These are phyloP conservation scores for Xiphophorus hellerii DNA, from an alignment of 2,113 vertebrate species.

Conservation along the genomic window DNA sequence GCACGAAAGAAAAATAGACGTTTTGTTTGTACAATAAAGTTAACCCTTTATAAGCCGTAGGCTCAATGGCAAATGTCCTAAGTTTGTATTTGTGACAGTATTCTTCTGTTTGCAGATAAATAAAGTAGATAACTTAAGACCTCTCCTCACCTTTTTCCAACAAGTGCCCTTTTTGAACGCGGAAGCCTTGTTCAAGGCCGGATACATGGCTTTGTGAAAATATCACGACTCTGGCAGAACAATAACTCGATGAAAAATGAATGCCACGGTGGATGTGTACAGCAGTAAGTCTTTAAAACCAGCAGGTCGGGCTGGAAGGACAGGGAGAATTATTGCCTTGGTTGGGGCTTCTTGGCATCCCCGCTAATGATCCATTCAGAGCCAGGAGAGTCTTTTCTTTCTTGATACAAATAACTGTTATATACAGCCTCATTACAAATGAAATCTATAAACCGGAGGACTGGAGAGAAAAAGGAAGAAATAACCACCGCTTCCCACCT, in stretches of 20 bases:
- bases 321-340: conserved; percentile 35
- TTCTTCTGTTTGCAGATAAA: background rate
- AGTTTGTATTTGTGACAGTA: background rate
- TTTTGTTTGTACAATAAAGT: background rate
- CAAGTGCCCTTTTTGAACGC: background rate
- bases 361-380: conserved; percentile 56
- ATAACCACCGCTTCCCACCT: background rate
- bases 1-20: too few relatives aligned
- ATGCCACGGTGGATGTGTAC: conserved; percentile 21
- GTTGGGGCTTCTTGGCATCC: conserved; percentile 43
- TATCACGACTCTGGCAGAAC: background rate
- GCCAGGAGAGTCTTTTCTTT: conserved; percentile 52
- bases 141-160: background rate
- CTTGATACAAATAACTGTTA: conserved; percentile 60
- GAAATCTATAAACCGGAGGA: conserved; percentile 43
- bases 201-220: background rate
- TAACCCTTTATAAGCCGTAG: background rate
- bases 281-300: conserved; percentile 46
- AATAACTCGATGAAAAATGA: conserved; percentile 45
- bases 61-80: background rate
- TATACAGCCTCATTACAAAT: conserved; percentile 64
- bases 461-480: conserved; percentile 22
- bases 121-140: background rate
- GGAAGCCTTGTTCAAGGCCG: background rate
- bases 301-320: conserved; percentile 40